A percentile compares a stretch with the other conserved stretches of the same genome.
These are phyloP conservation scores for Thalassoma bifasciatum DNA, from an alignment of 2,113 vertebrate species.

Conservation along the genomic window DNA sequence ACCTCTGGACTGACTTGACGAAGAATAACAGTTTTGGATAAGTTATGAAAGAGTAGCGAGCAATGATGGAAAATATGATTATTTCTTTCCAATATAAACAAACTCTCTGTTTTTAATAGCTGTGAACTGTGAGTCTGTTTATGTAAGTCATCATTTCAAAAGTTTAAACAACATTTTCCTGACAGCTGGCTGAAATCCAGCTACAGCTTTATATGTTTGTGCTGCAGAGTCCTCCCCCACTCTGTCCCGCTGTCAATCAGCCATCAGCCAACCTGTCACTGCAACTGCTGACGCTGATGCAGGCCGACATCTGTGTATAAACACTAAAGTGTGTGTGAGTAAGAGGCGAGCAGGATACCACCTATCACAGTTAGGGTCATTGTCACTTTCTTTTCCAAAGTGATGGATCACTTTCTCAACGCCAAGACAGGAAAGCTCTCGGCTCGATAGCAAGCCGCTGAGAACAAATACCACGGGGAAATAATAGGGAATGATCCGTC, in stretches of 20 bases:
- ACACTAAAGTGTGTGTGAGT: conserved; percentile 19
- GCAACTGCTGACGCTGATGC: conserved; percentile 21
- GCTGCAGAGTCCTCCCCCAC: conserved; percentile 16
- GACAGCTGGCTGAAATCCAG: conserved; percentile 11
- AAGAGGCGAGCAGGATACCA: neutral
- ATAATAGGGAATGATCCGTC: conserved; percentile 47
- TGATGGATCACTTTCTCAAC: conserved; percentile 35
- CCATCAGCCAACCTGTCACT: neutral
- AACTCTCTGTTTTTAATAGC: too few relatives aligned
- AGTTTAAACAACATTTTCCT: neutral
- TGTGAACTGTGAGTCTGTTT: neutral
- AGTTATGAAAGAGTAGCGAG: too few relatives aligned
- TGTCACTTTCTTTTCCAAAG: conserved; percentile 23
- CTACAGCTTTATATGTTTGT: neutral
- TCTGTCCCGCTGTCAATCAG: conserved; percentile 54
- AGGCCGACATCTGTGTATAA: conserved; percentile 39
- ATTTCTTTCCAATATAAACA: too few relatives aligned
- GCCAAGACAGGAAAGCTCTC: conserved; percentile 22
- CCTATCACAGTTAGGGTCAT: conserved; percentile 33
- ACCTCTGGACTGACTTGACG: too few relatives aligned
- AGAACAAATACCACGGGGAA: conserved; percentile 35
- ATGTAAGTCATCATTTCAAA: conserved; percentile 1
- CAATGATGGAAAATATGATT: too few relatives aligned
- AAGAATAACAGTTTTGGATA: too few relatives aligned
- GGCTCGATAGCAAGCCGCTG: conserved; percentile 15